phyloP scores from a whole-genome alignment of 2,888 invertebrate species.

The Dasypolia templi region DNA sequence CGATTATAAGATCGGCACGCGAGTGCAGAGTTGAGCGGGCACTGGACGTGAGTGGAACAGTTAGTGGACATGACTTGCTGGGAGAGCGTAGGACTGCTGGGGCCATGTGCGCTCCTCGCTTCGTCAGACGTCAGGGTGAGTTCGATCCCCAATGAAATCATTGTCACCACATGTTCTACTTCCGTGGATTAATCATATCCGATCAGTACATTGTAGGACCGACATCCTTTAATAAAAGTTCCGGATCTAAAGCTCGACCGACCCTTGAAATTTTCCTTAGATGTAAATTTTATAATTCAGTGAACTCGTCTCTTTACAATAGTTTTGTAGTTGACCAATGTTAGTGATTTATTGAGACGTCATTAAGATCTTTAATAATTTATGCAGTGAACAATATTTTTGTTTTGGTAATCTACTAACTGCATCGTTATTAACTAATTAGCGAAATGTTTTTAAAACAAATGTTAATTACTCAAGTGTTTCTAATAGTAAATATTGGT shows the following conservation, averaged over 20 bases:
- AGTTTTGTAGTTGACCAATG: constrained; percentile 13
- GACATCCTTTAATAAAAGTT: constrained; percentile 63
- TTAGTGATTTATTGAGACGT: constrained; percentile 20
- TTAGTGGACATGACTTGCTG: constrained; percentile 88
- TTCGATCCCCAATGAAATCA: constrained; percentile 68
- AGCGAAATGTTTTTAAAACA: constrained; percentile 41
- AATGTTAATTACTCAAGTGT: constrained; percentile 22
- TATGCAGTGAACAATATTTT: constrained; percentile 18
- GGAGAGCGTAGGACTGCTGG: constrained; percentile 89
- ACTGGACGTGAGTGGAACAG: constrained; percentile 65
- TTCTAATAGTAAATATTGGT: constrained; percentile 22
- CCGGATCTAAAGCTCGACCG: constrained; percentile 55
- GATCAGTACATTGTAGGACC: constrained; percentile 41
- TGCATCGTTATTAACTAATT: constrained; percentile 47
- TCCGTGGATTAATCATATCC: constrained; percentile 48
- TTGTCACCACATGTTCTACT: constrained; percentile 47
- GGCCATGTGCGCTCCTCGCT: constrained; percentile 88
- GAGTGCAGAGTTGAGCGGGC: constrained; percentile 71
- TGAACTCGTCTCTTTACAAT: constrained; percentile 32
- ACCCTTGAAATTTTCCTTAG: constrained; percentile 62
- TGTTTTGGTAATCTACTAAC: constrained; percentile 35
- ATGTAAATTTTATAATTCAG: constrained; percentile 70
- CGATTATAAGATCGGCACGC: constrained; percentile 77
- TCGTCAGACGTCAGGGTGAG: constrained; percentile 89
- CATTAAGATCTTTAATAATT: constrained; percentile 23